Base-by-base conservation (phyloP, 2,113 vertebrate genomes). In the Lophochroa leadbeateri region DNA sequence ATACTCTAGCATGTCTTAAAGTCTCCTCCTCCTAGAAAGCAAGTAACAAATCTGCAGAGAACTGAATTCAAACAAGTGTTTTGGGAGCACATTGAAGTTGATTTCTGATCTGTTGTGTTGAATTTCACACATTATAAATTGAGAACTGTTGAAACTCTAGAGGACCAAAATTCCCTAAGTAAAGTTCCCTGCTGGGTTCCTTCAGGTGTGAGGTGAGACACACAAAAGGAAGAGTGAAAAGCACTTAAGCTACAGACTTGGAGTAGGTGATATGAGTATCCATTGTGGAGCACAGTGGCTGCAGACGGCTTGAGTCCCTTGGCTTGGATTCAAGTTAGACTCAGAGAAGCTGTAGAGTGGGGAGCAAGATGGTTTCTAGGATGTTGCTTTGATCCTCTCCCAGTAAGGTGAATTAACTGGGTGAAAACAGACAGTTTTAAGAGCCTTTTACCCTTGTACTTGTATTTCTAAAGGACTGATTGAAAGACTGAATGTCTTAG, bases 271-370 rank as follows among this genome's bases (percentile, higher is more conserved):
- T 5, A 4, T 14, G 43, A 25, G 6, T 33, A 17, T 8, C 4
- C 12, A 46, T 8, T 4, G 8, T 24, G 63, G 14, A 46, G 23
- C 44, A 14, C 11, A 3, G 35, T 9, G 24, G 25, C 21, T 78
- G 13, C 19, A 5, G 8, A 43, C 9, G 8, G 14, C 29, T 19
- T 0, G 0, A 53, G 29, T 11, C 21, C 8, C 39, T 47, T 19
- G 4, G 12, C 23, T n/a, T 10, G 28, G 8, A 11, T 44, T 77
- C 13, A 1, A 5, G 44, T 52, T 67, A 13, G 39, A 60, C 21
- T 10, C 7, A 52, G 44, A 60, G 29, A 46, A 58, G n/a, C 9
- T 33, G 28, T 7, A 58, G 44, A 81, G 17, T 17, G 19, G 19
- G 44, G 16, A 52, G 28, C 17, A 27, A 23, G 33, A 13, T 46